These are phyloP conservation scores for Pyrgilauda ruficollis DNA, from an alignment of 2,113 vertebrate genomes.

Conservation along the genomic window DNA sequence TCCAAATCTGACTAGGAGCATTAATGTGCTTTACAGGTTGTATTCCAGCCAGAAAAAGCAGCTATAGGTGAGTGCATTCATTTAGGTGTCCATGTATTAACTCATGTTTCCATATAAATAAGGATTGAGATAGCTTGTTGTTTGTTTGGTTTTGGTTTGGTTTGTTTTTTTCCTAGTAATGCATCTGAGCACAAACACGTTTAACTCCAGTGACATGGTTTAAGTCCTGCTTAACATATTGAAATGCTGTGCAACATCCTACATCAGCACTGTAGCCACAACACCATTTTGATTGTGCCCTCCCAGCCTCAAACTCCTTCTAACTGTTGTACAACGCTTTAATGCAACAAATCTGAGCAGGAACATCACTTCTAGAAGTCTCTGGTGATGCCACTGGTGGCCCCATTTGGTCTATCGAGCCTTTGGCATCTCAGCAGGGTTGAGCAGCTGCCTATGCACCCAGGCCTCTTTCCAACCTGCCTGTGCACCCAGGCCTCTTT, in stretches of 20 bases:
- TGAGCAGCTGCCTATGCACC: background rate
- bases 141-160: background rate
- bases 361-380: background rate
- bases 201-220: background rate
- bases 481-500: background rate
- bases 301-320: background rate
- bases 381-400: background rate
- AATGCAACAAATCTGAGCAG: background rate
- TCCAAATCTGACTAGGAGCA: accelerated
- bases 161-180: background rate
- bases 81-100: background rate
- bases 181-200: background rate
- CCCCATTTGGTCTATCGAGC: background rate
- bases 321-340: background rate
- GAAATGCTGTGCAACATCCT: background rate
- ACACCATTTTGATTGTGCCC: background rate
- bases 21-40: background rate
- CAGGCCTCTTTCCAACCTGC: background rate
- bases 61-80: background rate
- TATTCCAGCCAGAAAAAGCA: background rate
- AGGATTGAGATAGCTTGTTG: background rate
- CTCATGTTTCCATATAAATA: background rate
- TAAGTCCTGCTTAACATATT: background rate
- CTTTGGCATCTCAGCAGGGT: background rate
- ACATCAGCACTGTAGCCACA: background rate